A percentile compares a stretch with the other conserved stretches of the same genome.
Conservation (phyloP, 2,113 vertebrate genomes). For the Orientallactaga bullata region DNA sequence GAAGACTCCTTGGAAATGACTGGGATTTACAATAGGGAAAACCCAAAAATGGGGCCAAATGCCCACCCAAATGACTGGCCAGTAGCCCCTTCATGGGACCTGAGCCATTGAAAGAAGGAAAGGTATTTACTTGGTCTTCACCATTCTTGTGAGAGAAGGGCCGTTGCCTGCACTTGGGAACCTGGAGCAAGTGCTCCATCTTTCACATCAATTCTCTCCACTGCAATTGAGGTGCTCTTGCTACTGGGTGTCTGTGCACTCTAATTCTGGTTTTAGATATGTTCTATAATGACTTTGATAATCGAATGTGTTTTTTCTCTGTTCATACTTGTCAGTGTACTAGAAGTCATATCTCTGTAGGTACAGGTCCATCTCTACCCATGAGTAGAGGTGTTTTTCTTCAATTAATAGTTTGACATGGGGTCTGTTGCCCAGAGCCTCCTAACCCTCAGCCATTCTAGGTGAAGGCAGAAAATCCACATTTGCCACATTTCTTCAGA, state of each 20-base stretch:
- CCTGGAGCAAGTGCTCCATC: slow-evolving; percentile 53
- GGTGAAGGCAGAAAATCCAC: slow-evolving; percentile 47
- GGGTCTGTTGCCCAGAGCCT: slow-evolving; percentile 81
- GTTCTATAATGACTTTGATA: slow-evolving; percentile 81
- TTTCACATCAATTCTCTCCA: slow-evolving; percentile 65
- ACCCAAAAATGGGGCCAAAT: not conserved
- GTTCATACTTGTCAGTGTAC: slow-evolving; percentile 82
- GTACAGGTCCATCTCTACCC: slow-evolving; percentile 67
- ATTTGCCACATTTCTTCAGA: slow-evolving; percentile 17
- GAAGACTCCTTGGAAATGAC: not conserved
- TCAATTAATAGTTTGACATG: slow-evolving; percentile 81
- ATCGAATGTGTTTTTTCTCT: slow-evolving; percentile 80
- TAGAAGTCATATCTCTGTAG: slow-evolving; percentile 79
- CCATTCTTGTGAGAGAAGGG: slow-evolving; percentile 48
- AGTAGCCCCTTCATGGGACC: not conserved
- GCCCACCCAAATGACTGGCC: not conserved
- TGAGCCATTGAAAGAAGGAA: not conserved
- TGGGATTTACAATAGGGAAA: not conserved
- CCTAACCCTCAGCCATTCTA: slow-evolving; percentile 59
- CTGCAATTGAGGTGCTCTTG: slow-evolving; percentile 78
- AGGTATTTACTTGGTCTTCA: not conserved
- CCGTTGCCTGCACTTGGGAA: slow-evolving; percentile 69
- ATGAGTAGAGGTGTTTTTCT: slow-evolving; percentile 67
- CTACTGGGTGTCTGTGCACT: slow-evolving; percentile 78
- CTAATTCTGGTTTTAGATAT: slow-evolving; percentile 70